Evolutionary conservation across 53 echinoderm and acorn worm species (phyloP), one percentile per base, ranked within the genome.

Genomic region (Actinopyga echinites): DNA sequence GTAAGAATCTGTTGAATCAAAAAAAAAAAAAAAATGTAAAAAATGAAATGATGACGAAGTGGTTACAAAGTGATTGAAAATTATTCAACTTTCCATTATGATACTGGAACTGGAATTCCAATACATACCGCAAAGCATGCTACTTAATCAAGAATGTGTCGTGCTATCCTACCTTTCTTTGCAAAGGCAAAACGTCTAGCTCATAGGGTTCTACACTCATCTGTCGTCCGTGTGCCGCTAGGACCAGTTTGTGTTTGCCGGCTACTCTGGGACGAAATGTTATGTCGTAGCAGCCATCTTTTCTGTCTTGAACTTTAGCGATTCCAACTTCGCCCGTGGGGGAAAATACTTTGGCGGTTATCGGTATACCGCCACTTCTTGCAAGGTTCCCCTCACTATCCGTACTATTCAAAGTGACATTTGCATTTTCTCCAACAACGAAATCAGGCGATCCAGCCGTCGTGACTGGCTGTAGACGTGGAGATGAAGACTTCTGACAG

Each of bases 291-390:
- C 83, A 89, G 19, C 99, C 99, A 52, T 97, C 92, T 30, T 89
- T 84, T 60, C 85, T 83, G 73, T 97, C 92, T 30, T 81, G 79
- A 6, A 97, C 99, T 42, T 91, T 85, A 17, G 93, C 94, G 25
- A 97, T 90, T 1, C 93, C 99, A 9, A 97, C 99, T 79, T 93
- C 99, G n/a, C 92, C 99, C 13, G 85, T 69, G 12, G 99, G 99
- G 21, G 93, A 92, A 43, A 94, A 93, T 24, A 97, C 66, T 83
- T 97, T 97, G 25, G 99, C 99, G 30, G 92, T 86, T 5, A 97
- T 91, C 13, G 90, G 67, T 21, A 92, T 92, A 11, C 94, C 92
- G 33, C 94, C 90, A 11, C 84, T 74, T 54, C 49, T 25, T 15
- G 90, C 67, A 19, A 82, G 59, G 35, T 85, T 86, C 5, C 91